These are phyloP conservation scores for Enteromius mattozi DNA, from an alignment of 2,797 vertebrate genomes.

Conservation along the genomic window DNA sequence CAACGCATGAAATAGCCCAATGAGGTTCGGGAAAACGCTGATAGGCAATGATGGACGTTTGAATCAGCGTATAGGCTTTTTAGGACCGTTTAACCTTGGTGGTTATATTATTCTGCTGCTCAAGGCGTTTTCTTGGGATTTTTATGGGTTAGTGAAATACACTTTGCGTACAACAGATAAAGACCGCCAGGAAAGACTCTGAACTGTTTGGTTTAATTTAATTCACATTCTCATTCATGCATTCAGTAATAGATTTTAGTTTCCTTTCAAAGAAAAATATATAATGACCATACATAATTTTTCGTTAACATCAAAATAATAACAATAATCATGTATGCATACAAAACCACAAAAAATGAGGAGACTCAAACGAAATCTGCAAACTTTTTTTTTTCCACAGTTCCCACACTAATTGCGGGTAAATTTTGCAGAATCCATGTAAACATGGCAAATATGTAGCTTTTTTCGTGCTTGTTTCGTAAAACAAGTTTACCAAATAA, in stretches of 20 bases:
- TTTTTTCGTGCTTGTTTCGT: neutral
- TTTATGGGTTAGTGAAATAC: conserved; percentile 1
- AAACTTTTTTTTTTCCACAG: neutral
- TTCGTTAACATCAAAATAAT: neutral
- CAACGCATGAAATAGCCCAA: conserved; percentile 24
- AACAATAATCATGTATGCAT: neutral
- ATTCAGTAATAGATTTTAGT: conserved; percentile 2
- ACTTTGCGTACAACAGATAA: neutral
- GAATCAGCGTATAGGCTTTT: neutral
- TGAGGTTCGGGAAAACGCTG: neutral
- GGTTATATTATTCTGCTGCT: neutral
- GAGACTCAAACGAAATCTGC: neutral
- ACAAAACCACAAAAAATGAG: neutral
- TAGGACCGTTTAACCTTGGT: conserved; percentile 5
- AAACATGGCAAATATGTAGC: neutral
- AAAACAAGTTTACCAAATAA: no score
- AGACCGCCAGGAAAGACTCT: neutral
- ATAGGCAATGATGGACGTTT: conserved; percentile 18
- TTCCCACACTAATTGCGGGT: neutral
- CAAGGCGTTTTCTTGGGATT: neutral
- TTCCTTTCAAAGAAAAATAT: neutral
- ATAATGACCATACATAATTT: neutral
- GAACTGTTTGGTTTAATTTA: neutral
- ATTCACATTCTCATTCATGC: conserved; percentile 42
- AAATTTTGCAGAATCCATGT: neutral